phyloP scores from a whole-genome alignment of 2,888 invertebrate species.

The Lacanobia wlatinum region DNA sequence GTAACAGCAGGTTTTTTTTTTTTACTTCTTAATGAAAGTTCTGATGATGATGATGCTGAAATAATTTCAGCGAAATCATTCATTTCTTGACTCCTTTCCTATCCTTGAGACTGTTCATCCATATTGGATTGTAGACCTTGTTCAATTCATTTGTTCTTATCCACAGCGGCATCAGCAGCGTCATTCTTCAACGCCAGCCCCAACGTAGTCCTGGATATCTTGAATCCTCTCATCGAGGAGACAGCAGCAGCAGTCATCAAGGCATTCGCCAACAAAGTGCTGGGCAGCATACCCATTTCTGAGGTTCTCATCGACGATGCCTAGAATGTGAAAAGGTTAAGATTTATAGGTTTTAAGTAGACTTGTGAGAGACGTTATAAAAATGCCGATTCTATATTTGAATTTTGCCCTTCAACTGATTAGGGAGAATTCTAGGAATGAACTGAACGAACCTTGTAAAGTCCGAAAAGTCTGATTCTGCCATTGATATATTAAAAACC shows the following conservation, averaged over 20 bases:
- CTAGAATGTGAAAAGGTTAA: slow-evolving; percentile 26
- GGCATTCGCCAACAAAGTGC: slow-evolving; percentile 91
- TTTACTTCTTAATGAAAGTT: too few species aligned
- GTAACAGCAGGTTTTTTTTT: too few species aligned
- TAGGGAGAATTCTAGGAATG: too few species aligned
- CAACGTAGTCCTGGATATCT: slow-evolving; percentile 92
- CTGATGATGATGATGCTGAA: too few species aligned
- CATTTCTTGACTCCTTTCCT: too few species aligned
- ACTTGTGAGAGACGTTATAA: slow-evolving; percentile 13
- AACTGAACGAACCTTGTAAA: too few species aligned
- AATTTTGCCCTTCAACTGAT: background rate
- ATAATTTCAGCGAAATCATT: too few species aligned
- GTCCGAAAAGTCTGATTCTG: too few species aligned
- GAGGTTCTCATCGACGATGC: slow-evolving; percentile 88
- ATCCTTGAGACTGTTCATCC: too few species aligned
- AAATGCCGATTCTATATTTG: background rate
- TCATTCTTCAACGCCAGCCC: slow-evolving; percentile 93
- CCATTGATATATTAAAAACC: too few species aligned
- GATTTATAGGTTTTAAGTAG: slow-evolving; percentile 9
- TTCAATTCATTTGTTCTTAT: background rate
- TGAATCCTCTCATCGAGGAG: slow-evolving; percentile 93
- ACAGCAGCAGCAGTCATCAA: slow-evolving; percentile 91
- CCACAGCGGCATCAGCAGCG: slow-evolving; percentile 92
- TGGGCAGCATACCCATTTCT: slow-evolving; percentile 90
- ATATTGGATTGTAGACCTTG: too few species aligned